These are phyloP conservation scores for Tarsius wallacei DNA, from an alignment of 2,797 vertebrate genomes.

Conservation along the genomic window DNA sequence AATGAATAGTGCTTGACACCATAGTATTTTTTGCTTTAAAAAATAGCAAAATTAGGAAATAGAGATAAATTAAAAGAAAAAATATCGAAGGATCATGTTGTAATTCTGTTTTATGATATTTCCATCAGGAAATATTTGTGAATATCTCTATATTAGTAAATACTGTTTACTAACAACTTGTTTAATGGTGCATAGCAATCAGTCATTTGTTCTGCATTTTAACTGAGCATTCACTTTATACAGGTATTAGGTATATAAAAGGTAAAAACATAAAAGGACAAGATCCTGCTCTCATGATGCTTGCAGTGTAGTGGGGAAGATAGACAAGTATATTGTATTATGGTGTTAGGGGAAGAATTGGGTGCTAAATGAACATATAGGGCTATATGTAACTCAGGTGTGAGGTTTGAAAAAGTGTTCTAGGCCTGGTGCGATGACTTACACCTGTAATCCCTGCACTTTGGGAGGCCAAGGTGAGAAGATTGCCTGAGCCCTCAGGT, in stretches of 20 bases:
- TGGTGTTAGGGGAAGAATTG: too few relatives aligned
- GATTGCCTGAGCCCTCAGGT: too few relatives aligned
- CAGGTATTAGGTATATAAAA: conserved; percentile 11
- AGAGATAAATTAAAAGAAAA: conserved; percentile 19
- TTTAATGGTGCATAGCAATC: background rate
- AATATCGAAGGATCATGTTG: background rate
- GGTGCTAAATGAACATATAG: too few relatives aligned
- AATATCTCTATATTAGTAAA: conserved; percentile 41
- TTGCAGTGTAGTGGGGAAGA: background rate
- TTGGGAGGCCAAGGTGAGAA: too few relatives aligned
- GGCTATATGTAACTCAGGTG: too few relatives aligned
- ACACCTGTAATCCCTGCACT: too few relatives aligned
- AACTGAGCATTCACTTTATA: background rate
- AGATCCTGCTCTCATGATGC: background rate
- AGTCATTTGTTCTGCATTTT: conserved; percentile 10
- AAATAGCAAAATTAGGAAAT: conserved; percentile 30
- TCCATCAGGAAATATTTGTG: background rate
- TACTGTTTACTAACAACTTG: background rate
- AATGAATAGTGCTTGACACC: background rate
- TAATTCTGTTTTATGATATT: conserved; percentile 38
- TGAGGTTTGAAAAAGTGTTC: too few relatives aligned
- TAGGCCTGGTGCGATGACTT: too few relatives aligned
- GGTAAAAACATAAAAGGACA: background rate
- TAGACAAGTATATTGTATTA: background rate
- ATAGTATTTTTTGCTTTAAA: background rate